Base-by-base conservation (phyloP, 2,797 vertebrate species). In the Falco columbarius region DNA sequence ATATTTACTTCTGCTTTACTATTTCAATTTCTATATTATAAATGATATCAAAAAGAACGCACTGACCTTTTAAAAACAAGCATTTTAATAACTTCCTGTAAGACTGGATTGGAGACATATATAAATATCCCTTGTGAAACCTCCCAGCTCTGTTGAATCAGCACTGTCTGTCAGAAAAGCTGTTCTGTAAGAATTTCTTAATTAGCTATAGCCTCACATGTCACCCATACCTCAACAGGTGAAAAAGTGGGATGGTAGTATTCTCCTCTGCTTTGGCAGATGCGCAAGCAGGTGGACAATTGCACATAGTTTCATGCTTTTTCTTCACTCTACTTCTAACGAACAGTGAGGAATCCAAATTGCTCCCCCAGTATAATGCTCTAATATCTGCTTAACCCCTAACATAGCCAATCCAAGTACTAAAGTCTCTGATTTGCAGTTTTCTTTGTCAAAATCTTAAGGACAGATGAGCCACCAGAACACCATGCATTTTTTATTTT, bases 21-120 rank as follows among this genome's bases (percentile, higher is more conserved):
- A 29, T 77, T 92, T 87, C 22, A 66, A 30, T 76, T 85, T 86
- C 22, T 61, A 32, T 44, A 36, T 42, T 85, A 54, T 47, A 90
- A 76, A 92, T 90, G 85, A 58, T 77, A 74, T 59, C 29, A 73
- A 92, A 73, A 14, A 82, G 38, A 92, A 84, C 86, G 4, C 34
- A 85, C 40, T 59, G 74, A 86, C 46, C 59, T 89, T 96, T 92
- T 61, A 62, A 94, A 97, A 38, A 2, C 55, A 96, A 95, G 79
- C 7, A 38, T 90, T 96, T 94, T 81, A 87, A 80, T 82, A 68
- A 74, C 71, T 90, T 95, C 67, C 55, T 76, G 26, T 58, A 81
- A 90, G 59, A 76, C 40, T 70, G 24, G 52, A 84, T 73, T 81
- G 86, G 38, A 54, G 30, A 71, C 10, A 49, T 27, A 32, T 17